Base-by-base conservation (phyloP, 1,140 invertebrate species). In the Drosophila willistoni region DNA sequence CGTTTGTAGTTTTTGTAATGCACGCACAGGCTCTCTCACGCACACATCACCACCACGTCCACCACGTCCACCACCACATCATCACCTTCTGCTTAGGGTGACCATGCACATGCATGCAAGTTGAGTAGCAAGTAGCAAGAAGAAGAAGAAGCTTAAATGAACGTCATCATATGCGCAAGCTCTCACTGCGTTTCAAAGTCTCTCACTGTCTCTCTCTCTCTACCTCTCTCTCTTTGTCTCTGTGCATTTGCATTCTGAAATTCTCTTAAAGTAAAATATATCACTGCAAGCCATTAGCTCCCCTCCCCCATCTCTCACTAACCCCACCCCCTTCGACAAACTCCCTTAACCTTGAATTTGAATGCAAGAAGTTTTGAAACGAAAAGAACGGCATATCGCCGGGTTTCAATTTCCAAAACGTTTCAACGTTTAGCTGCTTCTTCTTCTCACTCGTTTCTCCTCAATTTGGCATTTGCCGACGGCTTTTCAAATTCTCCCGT, bases 1-100 rank as follows among this genome's bases (percentile, higher is more conserved):
- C 83, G 83, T 82, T 86, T 79, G 83, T 83, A 81, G 82, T 82
- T 87, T 81, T 79, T 73, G 76, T 71, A 67, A 47, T 72, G 67
- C 71, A 33, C 84, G 89, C 77, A 80, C 80, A 83, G 73, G 65
- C 73, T 60, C 71, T 62, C 68, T 33, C 14, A 47, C 57, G 12
- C 34, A 57, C 39, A 47, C 19, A 51, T 44, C 34, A 68, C 14
- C 7, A 51, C 22, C 22, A 25, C n/a, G n/a, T n/a, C 22, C 22
- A 25, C 22, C 22, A n/a, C n/a, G n/a, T n/a, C n/a, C n/a, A 25
- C 22, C 22, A 4, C 4, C 22, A 3, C 19, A 42, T 44, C 34
- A 68, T 14, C 7, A 51, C 29, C 29, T 29, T 7, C 29, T 7
- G 7, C 29, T 29, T n/a, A 77, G 84, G 77, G 84, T 89, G 68